phyloP scores from a whole-genome alignment of 2,888 invertebrate species.

The Temnothorax rugatulus region DNA sequence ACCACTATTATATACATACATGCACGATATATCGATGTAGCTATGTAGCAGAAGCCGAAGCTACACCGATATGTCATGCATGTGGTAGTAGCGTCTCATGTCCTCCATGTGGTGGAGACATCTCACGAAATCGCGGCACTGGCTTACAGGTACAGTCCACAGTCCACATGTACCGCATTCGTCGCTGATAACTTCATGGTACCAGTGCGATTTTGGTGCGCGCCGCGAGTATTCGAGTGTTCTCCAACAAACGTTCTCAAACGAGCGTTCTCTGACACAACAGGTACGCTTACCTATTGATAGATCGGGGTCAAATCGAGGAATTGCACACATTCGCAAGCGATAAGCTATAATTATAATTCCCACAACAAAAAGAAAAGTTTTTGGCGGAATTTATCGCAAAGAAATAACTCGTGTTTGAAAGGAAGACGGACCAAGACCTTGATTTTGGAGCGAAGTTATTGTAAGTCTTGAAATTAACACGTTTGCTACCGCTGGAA shows the following conservation, averaged over 20 bases:
- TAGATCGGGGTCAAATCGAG: not conserved
- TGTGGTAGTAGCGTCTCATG: too few relatives aligned
- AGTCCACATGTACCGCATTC: not conserved
- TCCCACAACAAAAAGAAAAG: not conserved
- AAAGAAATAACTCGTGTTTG: not conserved
- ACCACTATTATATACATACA: too few relatives aligned
- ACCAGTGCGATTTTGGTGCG: slow-evolving; percentile 4
- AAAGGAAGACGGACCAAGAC: not conserved
- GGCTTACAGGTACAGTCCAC: not conserved
- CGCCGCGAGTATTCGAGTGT: not conserved
- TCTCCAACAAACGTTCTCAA: not conserved
- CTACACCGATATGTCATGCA: too few relatives aligned
- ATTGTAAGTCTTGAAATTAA: not conserved
- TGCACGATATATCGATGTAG: too few relatives aligned
- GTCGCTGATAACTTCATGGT: not conserved
- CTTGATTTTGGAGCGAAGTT: not conserved
- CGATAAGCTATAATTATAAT: not conserved
- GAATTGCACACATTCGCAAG: not conserved
- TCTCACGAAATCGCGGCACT: too few relatives aligned
- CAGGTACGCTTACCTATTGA: slow-evolving; percentile 48
- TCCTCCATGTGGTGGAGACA: too few relatives aligned
- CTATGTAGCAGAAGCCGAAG: too few relatives aligned
- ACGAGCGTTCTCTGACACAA: slow-evolving; percentile 21
- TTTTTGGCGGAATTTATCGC: not conserved
- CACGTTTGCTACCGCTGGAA: too few relatives aligned